Conservation (phyloP, 2,888 invertebrate genomes). For the Limnephilus lunatus region DNA sequence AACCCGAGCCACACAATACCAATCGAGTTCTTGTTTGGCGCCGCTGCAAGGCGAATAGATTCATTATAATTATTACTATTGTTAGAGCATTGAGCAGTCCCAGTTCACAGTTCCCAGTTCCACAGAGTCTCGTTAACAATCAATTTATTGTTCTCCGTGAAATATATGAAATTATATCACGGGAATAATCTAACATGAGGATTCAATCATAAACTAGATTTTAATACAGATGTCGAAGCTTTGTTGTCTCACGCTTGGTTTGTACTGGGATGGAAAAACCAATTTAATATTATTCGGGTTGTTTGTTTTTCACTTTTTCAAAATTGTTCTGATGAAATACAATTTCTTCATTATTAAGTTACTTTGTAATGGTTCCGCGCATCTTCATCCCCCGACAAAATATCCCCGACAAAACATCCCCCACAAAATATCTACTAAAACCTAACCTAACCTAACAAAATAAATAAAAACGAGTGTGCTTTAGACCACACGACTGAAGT, state of each 20-base stretch:
- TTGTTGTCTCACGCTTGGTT: not conserved
- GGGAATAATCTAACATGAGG: not conserved
- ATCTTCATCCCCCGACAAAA: too few species aligned
- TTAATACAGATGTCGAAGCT: not conserved
- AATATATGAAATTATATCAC: not conserved
- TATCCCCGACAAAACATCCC: too few species aligned
- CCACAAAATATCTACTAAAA: too few species aligned
- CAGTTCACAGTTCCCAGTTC: not conserved
- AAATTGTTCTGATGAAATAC: not conserved
- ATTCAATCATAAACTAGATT: not conserved
- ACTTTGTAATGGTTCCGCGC: too few species aligned
- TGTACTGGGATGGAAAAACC: not conserved
- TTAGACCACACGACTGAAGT: too few species aligned
- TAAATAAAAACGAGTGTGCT: too few species aligned
- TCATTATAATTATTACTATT: constrained; percentile 2
- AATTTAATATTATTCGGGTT: not conserved
- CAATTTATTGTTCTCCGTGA: not conserved
- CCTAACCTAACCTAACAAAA: too few species aligned
- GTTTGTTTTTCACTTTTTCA: not conserved
- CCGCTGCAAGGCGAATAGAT: not conserved
- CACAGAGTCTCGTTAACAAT: not conserved
- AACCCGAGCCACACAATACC: not conserved
- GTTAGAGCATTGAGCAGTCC: not conserved
- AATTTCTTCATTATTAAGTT: not conserved
- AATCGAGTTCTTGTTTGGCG: constrained; percentile 5